phyloP scores from a whole-genome alignment of 2,888 invertebrate genomes.

The Nymphalis urticae region DNA sequence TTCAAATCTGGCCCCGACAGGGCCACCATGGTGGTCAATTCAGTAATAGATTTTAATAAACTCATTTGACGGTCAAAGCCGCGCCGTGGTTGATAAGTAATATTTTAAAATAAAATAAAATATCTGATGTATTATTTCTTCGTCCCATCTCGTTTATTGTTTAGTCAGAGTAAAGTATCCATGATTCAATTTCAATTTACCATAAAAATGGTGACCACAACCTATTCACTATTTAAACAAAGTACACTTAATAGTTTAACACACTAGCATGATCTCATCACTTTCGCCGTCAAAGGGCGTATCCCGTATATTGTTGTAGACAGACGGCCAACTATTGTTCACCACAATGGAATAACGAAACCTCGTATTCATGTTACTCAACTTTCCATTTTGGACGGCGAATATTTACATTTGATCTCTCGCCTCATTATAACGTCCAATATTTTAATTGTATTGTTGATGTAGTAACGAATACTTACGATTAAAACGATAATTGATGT shows the following conservation, averaged over 20 bases:
- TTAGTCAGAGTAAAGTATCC: too few species aligned
- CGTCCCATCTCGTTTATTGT: too few species aligned
- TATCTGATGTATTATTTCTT: too few species aligned
- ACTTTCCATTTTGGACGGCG: constrained; percentile 42
- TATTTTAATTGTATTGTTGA: neutral
- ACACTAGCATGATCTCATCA: constrained; percentile 40
- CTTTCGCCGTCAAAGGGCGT: constrained; percentile 47
- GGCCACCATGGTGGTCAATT: too few species aligned
- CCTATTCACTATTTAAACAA: constrained; percentile 15
- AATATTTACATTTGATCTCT: constrained; percentile 1
- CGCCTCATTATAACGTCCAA: neutral
- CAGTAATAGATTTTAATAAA: too few species aligned
- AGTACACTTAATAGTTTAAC: constrained; percentile 29
- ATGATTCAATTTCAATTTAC: too few species aligned
- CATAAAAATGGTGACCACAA: neutral
- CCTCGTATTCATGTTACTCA: constrained; percentile 51
- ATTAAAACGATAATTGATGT: neutral
- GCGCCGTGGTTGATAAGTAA: too few species aligned
- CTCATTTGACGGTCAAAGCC: too few species aligned
- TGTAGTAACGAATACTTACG: neutral
- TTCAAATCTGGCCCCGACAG: too few species aligned
- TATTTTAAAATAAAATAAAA: too few species aligned
- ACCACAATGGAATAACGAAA: constrained; percentile 59
- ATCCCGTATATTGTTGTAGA: constrained; percentile 39
- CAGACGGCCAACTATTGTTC: constrained; percentile 54